Conservation (phyloP, 2,888 invertebrate species). For the Drosophila conformis region DNA sequence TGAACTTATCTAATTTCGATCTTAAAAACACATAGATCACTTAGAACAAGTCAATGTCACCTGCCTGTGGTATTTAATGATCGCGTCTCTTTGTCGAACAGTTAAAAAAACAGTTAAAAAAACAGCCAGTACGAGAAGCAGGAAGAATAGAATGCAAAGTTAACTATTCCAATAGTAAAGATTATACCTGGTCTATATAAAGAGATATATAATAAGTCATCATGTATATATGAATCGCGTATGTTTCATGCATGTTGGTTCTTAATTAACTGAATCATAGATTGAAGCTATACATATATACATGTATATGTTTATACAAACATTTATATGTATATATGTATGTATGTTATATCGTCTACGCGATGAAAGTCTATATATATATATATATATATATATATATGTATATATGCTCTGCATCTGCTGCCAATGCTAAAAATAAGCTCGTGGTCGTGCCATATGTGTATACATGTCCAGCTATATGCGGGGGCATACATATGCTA, state of each 20-base stretch:
- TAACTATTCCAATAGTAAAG: background rate
- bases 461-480: conserved; percentile 47
- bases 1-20: background rate
- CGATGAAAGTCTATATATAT: conserved; percentile 15
- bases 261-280: conserved; percentile 19
- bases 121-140: background rate
- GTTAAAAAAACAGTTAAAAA: background rate
- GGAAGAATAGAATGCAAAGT: background rate
- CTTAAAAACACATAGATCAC: background rate
- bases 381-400: conserved; percentile 11
- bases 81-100: too few relatives aligned
- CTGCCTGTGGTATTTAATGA: too few relatives aligned
- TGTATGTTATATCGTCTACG: conserved; percentile 3
- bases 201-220: background rate
- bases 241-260: background rate
- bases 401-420: conserved; percentile 48
- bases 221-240: background rate
- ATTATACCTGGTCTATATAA: background rate
- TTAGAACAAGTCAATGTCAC: background rate
- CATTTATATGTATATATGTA: background rate
- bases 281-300: conserved; percentile 16
- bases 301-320: background rate
- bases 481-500: conserved; percentile 23
- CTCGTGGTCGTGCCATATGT: conserved; percentile 53
- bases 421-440: conserved; percentile 64